Evolutionary conservation across 2,113 vertebrate genomes (phyloP).

Genomic region (Chionodraco myersi): DNA sequence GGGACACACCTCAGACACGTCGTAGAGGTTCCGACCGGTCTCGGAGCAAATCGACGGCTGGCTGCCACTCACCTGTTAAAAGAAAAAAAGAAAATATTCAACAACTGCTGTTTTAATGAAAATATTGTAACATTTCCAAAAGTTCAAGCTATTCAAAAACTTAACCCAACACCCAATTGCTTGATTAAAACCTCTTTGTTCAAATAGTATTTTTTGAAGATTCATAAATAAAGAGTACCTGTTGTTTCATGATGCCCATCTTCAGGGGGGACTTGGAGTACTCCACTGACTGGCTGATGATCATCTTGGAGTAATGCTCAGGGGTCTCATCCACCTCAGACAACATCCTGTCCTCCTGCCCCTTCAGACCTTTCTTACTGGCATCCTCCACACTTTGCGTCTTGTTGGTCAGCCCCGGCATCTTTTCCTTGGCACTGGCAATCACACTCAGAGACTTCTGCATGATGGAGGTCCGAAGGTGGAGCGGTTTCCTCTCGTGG

Average conservation of each 20-base stretch:
- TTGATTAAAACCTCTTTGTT: no score
- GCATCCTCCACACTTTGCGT: constrained; percentile 87
- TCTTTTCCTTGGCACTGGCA: constrained; percentile 97
- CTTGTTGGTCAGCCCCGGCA: constrained; percentile 90
- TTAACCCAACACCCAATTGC: no score
- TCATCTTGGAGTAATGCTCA: constrained; percentile 87
- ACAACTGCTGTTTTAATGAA: not conserved
- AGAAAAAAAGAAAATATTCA: not conserved
- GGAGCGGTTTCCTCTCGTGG: constrained; percentile 93
- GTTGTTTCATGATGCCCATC: constrained; percentile 97
- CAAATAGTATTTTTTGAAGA: not conserved
- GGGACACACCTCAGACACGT: constrained; percentile 94
- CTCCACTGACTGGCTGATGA: constrained; percentile 89
- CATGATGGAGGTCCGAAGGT: constrained; percentile 92
- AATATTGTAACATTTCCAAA: not conserved
- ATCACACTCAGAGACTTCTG: constrained; percentile 99
- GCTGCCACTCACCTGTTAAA: constrained; percentile 82
- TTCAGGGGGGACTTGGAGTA: constrained; percentile 89
- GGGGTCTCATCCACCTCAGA: constrained; percentile 87
- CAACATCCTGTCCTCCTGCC: constrained; percentile 84
- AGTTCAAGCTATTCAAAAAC: no score
- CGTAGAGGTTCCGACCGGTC: constrained; percentile 85
- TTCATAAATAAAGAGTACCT: constrained; percentile 65
- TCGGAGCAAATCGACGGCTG: constrained; percentile 89
- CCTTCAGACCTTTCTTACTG: constrained; percentile 83